phyloP scores from a whole-genome alignment of 2,113 vertebrate genomes.

The Scartelaos histophorus region DNA sequence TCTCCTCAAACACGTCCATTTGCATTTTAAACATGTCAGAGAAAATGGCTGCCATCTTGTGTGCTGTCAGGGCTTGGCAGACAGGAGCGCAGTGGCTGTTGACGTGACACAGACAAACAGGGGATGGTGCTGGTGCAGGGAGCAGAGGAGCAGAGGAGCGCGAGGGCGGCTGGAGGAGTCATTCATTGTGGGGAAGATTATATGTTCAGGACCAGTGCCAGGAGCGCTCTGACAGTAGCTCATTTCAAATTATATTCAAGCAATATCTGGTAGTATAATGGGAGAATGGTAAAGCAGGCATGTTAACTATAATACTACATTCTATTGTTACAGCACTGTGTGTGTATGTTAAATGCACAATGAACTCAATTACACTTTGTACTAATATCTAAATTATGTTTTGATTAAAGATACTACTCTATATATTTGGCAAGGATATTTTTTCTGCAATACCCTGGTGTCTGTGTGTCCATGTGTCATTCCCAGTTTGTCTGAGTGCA shows the following conservation, averaged over 20 bases:
- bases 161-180: conserved; percentile 31
- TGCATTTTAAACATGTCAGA: conserved; percentile 73
- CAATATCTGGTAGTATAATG: background rate
- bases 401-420: no score
- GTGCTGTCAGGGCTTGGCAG: conserved; percentile 67
- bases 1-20: conserved; percentile 67
- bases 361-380: no score
- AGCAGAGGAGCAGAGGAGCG: conserved; percentile 18
- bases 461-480: no score
- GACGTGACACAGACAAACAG: conserved; percentile 58
- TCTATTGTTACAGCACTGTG: no score
- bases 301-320: background rate
- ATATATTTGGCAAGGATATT: no score
- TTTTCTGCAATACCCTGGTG: no score
- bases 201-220: conserved; percentile 1
- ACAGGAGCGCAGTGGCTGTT: conserved; percentile 52
- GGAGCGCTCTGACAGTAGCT: background rate
- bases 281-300: background rate
- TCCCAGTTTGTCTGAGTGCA: no score
- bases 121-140: conserved; percentile 39
- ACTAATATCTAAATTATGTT: no score
- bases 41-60: conserved; percentile 62
- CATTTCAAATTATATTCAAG: conserved; percentile 1
- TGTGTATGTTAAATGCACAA: no score
- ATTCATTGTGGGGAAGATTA: conserved; percentile 11